Evolutionary conservation across 2,113 vertebrate species (phyloP).

Genomic region (Vicugna pacos): DNA sequence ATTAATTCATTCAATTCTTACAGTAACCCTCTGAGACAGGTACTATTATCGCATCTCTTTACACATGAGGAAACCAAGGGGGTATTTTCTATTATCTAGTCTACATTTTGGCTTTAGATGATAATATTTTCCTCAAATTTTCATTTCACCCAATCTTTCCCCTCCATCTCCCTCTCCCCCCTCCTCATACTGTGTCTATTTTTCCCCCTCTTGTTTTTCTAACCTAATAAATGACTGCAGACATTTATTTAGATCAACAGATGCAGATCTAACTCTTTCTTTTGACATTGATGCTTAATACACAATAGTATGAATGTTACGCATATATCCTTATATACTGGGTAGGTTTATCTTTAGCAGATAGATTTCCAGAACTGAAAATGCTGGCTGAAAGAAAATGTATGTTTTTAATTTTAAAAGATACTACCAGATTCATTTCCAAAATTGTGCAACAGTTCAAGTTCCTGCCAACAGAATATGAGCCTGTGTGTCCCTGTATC

Average conservation of each 20-base stretch:
- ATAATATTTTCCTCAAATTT: slow-evolving; percentile 22
- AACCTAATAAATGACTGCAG: background rate
- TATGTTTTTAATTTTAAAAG: background rate
- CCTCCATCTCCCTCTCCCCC: background rate
- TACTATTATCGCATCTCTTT: background rate
- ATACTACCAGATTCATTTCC: background rate
- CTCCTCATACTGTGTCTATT: background rate
- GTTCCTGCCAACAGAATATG: background rate
- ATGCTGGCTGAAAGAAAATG: background rate
- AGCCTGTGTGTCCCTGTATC: background rate
- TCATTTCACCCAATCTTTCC: background rate
- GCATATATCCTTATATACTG: background rate
- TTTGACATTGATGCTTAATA: background rate
- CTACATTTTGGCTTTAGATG: background rate
- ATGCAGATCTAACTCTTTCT: background rate
- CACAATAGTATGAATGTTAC: background rate
- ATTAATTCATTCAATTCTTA: background rate
- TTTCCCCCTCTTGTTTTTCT: background rate
- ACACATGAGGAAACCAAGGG: background rate
- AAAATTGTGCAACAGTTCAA: background rate
- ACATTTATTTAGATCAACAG: background rate
- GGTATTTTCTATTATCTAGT: background rate
- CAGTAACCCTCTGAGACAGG: background rate
- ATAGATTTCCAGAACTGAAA: background rate
- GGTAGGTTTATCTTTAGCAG: background rate